A percentile compares a stretch with the other conserved stretches of the same genome.
phyloP scores from a whole-genome alignment of 2,797 vertebrate species.

The Macropodus opercularis region DNA sequence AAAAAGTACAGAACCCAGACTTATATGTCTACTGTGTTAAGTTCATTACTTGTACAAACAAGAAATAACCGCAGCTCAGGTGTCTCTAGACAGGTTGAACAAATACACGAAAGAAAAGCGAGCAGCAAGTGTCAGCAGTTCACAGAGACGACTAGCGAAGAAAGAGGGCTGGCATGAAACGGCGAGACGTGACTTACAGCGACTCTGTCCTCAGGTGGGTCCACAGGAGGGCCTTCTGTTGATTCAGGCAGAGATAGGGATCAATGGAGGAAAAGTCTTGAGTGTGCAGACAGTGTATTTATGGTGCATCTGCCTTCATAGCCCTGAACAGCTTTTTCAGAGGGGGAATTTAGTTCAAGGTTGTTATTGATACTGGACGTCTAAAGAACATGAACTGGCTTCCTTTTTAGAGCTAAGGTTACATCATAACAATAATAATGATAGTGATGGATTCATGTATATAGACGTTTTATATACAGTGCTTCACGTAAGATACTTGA shows the following conservation, averaged over 20 bases:
- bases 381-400: background rate
- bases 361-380: background rate
- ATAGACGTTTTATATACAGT: too few relatives aligned
- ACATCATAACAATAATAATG: too few relatives aligned
- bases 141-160: slow-evolving; percentile 10
- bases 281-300: slow-evolving; percentile 2
- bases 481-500: too few relatives aligned
- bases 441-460: too few relatives aligned
- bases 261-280: slow-evolving; percentile 19
- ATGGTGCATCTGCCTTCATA: background rate
- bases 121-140: slow-evolving; percentile 7
- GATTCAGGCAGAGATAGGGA: background rate
- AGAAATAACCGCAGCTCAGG: slow-evolving; percentile 12
- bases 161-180: background rate
- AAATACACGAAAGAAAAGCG: slow-evolving; percentile 23
- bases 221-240: slow-evolving; percentile 73
- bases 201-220: slow-evolving; percentile 88
- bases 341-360: background rate
- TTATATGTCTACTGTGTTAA: slow-evolving; percentile 10
- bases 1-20: slow-evolving; percentile 5
- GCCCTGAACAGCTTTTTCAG: background rate
- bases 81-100: slow-evolving; percentile 25
- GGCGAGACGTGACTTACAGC: slow-evolving; percentile 86
- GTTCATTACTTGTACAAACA: slow-evolving; percentile 16
- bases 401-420: background rate